Evolutionary conservation across 2,888 invertebrate genomes (phyloP), one percentile per base, ranked within the genome.

Genomic region (Agrochola circellaris): DNA sequence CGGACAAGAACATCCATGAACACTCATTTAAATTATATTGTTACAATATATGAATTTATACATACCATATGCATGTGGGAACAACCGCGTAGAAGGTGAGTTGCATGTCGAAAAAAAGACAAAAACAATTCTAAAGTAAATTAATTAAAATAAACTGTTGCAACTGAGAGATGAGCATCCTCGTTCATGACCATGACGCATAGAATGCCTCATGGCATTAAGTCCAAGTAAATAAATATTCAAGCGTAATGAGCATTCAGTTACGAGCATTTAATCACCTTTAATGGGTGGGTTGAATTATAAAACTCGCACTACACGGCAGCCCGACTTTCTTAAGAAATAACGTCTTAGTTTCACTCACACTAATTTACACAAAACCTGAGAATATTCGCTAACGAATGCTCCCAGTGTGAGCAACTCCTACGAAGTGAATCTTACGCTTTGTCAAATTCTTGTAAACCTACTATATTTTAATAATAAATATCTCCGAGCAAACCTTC

Each of bases 401-500:
- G 30, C 51, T 42, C 0, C 11, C 15, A 42, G 17, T 69, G 51
- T 60, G 17, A n/a, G 30, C 11, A n/a, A 11, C 30, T 34, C 20
- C 51, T 61, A 17, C 17, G 26, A 7, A 23, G 11, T 1, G 23
- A 77, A 78, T 78, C 79, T 78, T 48, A 62, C 79, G 79, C 71
- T 71, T 78, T 79, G 54, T 45, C 23, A 61, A 78, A 62, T 77
- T 79, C 71, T 48, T 56, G 54, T 23, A 26, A 69, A 34, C 30
- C 2, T 60, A 23, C 42, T 6, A 60, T n/a, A 78, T 67, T 66
- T 79, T 45, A 66, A 65, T 58, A 66, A 30, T 66, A 80, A 30
- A 61, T 60, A n/a, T 48, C 7, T 73, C 0, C 2, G n/a, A 11
- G n/a, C 30, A 42, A 67, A 61, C 38, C 23, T 26, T 45, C 8